Conservation (phyloP, 2,113 vertebrate genomes). For the Hemibagrus wyckioides region DNA sequence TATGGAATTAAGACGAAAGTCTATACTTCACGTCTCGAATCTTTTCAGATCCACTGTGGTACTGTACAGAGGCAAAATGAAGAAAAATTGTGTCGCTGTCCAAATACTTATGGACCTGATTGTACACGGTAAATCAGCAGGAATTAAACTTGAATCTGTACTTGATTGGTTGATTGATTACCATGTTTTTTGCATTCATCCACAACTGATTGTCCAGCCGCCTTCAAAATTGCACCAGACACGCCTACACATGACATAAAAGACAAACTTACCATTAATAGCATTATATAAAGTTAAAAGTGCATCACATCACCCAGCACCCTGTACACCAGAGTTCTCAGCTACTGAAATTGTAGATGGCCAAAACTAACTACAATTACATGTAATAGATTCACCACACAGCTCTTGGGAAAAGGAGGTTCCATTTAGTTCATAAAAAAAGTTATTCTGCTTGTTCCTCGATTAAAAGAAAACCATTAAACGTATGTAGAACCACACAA, state of each 20-base stretch:
- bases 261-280: background rate
- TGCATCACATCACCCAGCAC: background rate
- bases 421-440: background rate
- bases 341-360: background rate
- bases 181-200: conserved; percentile 59
- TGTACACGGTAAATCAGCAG: background rate
- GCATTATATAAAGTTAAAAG: background rate
- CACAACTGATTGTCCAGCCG: conserved; percentile 57
- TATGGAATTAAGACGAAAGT: too few species aligned
- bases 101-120: background rate
- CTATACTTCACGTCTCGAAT: too few species aligned
- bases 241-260: conserved; percentile 54
- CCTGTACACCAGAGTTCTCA: background rate
- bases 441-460: background rate
- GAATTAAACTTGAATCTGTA: background rate
- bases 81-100: too few species aligned
- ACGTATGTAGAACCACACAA: background rate
- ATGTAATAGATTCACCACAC: background rate
- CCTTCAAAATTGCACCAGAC: conserved; percentile 63
- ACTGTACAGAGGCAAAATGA: too few species aligned
- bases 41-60: too few species aligned
- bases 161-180: conserved; percentile 27
- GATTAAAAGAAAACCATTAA: background rate
- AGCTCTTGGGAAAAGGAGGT: background rate
- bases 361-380: background rate